Evolutionary conservation across 2,797 vertebrate genomes (phyloP), one percentile per base, ranked within the genome.

Genomic region (Mormyrops boulengeri): DNA sequence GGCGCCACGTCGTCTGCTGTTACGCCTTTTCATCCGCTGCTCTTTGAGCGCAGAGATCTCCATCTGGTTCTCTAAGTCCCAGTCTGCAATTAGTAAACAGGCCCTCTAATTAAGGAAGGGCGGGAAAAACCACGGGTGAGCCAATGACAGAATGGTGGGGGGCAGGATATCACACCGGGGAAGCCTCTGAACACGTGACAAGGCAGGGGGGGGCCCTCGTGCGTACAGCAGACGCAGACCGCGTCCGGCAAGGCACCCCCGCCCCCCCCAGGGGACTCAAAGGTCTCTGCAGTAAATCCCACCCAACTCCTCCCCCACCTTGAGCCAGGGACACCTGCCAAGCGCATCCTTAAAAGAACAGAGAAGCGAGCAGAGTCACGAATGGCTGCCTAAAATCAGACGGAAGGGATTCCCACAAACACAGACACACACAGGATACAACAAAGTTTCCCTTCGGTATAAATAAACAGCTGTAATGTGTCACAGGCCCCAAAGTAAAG

Each of bases 61-160:
- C 60, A 87, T 73, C 84, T 87, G 84, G 47, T 87, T 53, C 50
- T 49, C 38, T 4, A 89, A 47, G 30, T 30, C 82, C 26, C 57
- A 87, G 84, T n/a, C 49, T 89, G 38, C 26, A 73, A 89, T 73
- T 62, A 38, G 89, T 53, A 86, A 55, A 84, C 89, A 73, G 30
- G 50, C 47, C 84, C 50, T 60, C 55, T 49, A 89, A 89, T 85
- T 89, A 66, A 17, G 19, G 82, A 52, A 19, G 55, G 17, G 26
- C 4, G 49, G 84, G n/a, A 85, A 85, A 69, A 52, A 17, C 89
- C 4, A 12, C 17, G 26, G 60, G 14, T 47, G 44, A 41, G 49
- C 49, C 34, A 41, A 77, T 34, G 69, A 14, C 17, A 0, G 34
- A 53, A 60, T 19, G 34, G 26, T 12, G 66, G 30, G 62, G 26